Percentiles rank a stretch among this genome's conserved stretches.
phyloP scores from a whole-genome alignment of 2,113 vertebrate genomes.

The Ranitomeya variabilis region DNA sequence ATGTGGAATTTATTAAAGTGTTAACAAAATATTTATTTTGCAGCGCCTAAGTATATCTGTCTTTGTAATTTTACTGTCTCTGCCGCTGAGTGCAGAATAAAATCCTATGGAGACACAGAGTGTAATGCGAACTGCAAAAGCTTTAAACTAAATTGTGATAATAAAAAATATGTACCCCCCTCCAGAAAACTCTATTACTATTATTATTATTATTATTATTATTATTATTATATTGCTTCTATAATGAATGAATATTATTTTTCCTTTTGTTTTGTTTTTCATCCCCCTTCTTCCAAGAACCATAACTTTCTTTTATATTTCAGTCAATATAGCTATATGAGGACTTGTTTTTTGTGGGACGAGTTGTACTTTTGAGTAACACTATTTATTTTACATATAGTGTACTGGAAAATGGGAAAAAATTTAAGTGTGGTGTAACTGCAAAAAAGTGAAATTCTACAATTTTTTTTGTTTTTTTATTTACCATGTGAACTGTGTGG shows the following conservation, averaged over 20 bases:
- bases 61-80: constrained; percentile 38
- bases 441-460: too few species aligned
- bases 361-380: too few species aligned
- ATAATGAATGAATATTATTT: neutral
- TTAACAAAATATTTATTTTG: constrained; percentile 46
- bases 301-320: too few species aligned
- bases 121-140: neutral
- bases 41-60: constrained; percentile 29
- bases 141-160: neutral
- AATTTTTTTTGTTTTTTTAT: too few species aligned
- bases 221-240: neutral
- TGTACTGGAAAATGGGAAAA: too few species aligned
- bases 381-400: too few species aligned
- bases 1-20: constrained; percentile 28
- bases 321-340: too few species aligned
- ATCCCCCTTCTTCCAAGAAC: too few species aligned
- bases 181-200: neutral
- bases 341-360: too few species aligned
- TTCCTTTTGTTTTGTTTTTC: too few species aligned
- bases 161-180: neutral
- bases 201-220: neutral
- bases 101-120: neutral
- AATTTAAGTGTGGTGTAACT: too few species aligned
- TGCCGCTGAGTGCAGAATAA: neutral
- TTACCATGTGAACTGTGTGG: too few species aligned